A percentile compares a stretch with the other conserved stretches of the same genome.
These are phyloP conservation scores for Hemiprocne comata DNA, from an alignment of 2,113 vertebrate genomes.

Conservation along the genomic window DNA sequence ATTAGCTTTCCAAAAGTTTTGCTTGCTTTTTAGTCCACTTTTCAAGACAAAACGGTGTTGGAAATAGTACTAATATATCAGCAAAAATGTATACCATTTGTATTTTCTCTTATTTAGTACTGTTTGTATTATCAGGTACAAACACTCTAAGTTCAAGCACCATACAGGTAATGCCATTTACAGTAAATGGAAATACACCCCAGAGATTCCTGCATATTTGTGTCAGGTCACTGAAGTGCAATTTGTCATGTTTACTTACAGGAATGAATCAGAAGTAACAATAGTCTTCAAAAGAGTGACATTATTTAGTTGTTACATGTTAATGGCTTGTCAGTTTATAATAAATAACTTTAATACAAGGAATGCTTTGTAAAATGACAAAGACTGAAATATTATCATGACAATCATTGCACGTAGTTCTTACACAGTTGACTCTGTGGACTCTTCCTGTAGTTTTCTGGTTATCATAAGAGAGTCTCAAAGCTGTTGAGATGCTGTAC, in stretches of 20 bases:
- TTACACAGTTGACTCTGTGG: background rate
- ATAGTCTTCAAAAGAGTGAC: background rate
- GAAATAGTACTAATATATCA: background rate
- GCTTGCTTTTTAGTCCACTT: background rate
- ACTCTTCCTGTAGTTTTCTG: fast-evolving
- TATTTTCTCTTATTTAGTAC: background rate
- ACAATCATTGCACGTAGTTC: background rate
- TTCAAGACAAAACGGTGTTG: background rate
- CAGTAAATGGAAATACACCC: background rate
- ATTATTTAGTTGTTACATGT: background rate
- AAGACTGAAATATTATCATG: background rate
- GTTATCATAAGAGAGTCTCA: background rate
- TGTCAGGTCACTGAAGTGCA: background rate
- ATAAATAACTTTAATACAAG: background rate
- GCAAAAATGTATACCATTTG: background rate
- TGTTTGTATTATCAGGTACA: background rate
- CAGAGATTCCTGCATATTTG: background rate
- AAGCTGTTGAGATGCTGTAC: background rate
- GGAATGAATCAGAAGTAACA: background rate
- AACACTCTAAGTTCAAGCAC: background rate
- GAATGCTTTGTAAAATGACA: background rate
- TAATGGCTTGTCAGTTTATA: background rate
- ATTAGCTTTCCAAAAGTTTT: background rate
- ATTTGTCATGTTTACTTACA: background rate
- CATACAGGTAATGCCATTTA: background rate